Base-by-base conservation (phyloP, 2,888 invertebrate species). In the Diplazon laetatorius region DNA sequence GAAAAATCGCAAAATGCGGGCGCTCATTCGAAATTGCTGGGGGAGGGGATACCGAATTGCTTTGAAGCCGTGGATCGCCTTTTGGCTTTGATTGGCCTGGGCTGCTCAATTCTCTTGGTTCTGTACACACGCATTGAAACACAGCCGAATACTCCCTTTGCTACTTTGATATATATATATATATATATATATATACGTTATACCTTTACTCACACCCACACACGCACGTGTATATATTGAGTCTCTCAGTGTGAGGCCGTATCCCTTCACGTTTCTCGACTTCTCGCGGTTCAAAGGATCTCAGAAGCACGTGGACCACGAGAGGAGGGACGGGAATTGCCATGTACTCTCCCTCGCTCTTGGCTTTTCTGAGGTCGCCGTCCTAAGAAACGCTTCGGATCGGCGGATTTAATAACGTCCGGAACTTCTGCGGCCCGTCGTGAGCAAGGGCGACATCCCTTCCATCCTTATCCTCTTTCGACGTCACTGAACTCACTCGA, bases 211-310 rank as follows among this genome's bases (percentile, higher is more conserved):
- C n/a, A n/a, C n/a, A n/a, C n/a, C n/a, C 46, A 63, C 18, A 37
- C 18, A 63, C 8, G 42, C 12, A 39, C 30, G 2, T 59, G 10
- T 5, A 6, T 59, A 1, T 59, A 35, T 18, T 6, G 3, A 6
- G n/a, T 14, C 30, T 6, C 4, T 30, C 82, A 78, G 84, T 82
- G 82, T 83, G 78, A 35, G 35, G 44, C 44, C 42, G 12, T 44
- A 9, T 81, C 83, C 76, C 77, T 81, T 85, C 60, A 14, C 30
- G 25, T 59, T 16, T 16, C 60, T 25, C 68, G 62, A 62, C 46
- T 69, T 69, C 48, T 57, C 73, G 68, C 63, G 52, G 72, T 72
- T 80, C 78, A 70, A 76, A 75, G 78, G 48, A 22, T 22, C 12
- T 30, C 30, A 46, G 60, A 42, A 48, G 25, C 44, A 60, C 52